phyloP scores from a whole-genome alignment of 1,140 invertebrate species.

The Thaumetopoea pityocampa region DNA sequence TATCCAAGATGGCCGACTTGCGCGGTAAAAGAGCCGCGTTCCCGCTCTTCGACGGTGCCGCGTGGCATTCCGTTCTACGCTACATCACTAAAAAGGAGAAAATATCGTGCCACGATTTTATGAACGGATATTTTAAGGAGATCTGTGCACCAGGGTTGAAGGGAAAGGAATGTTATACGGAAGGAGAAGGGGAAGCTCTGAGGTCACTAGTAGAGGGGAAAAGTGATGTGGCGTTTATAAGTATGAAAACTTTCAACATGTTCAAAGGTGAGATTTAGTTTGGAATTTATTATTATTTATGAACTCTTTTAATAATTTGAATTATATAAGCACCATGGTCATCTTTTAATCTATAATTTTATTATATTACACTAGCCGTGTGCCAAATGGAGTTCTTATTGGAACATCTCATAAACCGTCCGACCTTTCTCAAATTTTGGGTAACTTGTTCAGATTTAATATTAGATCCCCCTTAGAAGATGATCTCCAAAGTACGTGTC shows the following conservation, averaged over 20 bases:
- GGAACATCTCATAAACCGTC: too few species aligned
- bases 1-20: slow-evolving; percentile 78
- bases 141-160: slow-evolving; percentile 78
- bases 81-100: slow-evolving; percentile 67
- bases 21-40: slow-evolving; percentile 83
- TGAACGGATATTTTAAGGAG: slow-evolving; percentile 79
- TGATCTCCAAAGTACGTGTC: too few species aligned
- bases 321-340: too few species aligned
- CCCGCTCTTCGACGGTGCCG: slow-evolving; percentile 80
- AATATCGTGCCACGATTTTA: slow-evolving; percentile 62
- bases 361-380: too few species aligned
- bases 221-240: slow-evolving; percentile 92
- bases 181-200: slow-evolving; percentile 80
- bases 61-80: slow-evolving; percentile 79
- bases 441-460: too few species aligned
- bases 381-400: too few species aligned
- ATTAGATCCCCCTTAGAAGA: too few species aligned
- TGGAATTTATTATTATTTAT: not conserved
- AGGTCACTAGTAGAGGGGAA: slow-evolving; percentile 86
- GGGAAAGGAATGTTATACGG: slow-evolving; percentile 37
- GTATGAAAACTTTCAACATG: slow-evolving; percentile 81
- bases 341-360: too few species aligned
- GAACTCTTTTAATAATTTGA: not conserved
- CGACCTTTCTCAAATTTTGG: too few species aligned
- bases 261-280: slow-evolving; percentile 66